Percentiles rank a stretch among this genome's conserved stretches.
Evolutionary conservation across 1,140 invertebrate species (phyloP).

Genomic region (Eufriesea mexicana): DNA sequence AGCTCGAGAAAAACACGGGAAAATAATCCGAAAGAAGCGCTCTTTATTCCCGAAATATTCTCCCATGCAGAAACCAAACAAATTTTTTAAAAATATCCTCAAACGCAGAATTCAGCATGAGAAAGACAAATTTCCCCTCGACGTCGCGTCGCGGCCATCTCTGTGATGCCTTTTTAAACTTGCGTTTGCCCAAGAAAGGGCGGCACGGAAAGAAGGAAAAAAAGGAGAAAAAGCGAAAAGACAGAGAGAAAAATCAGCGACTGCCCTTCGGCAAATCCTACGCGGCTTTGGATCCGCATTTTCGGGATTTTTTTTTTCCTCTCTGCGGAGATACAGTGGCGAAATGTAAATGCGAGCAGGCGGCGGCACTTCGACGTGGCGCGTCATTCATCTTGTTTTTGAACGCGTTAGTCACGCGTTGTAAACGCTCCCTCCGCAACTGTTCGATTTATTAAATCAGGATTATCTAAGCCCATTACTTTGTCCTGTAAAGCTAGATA

Average conservation of each 20-base stretch:
- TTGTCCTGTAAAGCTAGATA: slow-evolving; percentile 78
- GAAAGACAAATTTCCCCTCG: too few relatives aligned
- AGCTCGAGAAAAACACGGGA: too few relatives aligned
- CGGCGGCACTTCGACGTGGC: slow-evolving; percentile 5
- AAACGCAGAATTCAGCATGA: too few relatives aligned
- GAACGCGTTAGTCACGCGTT: slow-evolving; percentile 81
- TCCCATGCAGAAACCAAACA: too few relatives aligned
- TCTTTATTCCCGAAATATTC: too few relatives aligned
- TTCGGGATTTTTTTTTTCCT: slow-evolving; percentile 20
- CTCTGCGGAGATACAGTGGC: slow-evolving; percentile 51
- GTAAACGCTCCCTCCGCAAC: slow-evolving; percentile 75
- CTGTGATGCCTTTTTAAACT: too few relatives aligned
- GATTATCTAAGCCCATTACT: slow-evolving; percentile 82
- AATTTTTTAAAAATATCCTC: too few relatives aligned
- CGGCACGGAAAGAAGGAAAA: background rate
- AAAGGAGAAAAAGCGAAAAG: background rate
- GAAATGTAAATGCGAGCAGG: slow-evolving; percentile 65
- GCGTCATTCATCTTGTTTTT: slow-evolving; percentile 70
- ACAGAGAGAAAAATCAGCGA: background rate
- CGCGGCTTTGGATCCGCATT: slow-evolving; percentile 34
- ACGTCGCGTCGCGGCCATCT: too few relatives aligned
- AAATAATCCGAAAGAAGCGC: too few relatives aligned
- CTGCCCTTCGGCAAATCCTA: background rate
- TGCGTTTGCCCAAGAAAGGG: background rate
- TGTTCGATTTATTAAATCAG: slow-evolving; percentile 83